Conservation (phyloP, 1,140 invertebrate species). For the Belonocnema kinseyi region DNA sequence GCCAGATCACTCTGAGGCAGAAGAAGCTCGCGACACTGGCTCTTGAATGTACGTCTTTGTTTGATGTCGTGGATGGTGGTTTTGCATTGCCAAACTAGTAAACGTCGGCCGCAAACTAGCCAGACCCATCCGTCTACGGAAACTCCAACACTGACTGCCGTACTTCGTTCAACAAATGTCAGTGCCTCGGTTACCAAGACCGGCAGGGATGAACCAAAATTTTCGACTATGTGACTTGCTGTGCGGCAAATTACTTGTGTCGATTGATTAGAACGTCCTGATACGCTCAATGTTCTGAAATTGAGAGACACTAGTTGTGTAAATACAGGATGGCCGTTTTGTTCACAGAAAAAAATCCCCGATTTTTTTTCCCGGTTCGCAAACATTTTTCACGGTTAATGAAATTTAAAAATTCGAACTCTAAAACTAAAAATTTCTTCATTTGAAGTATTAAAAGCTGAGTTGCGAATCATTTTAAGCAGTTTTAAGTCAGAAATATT, state of each 20-base stretch:
- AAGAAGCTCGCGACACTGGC: conserved; percentile 87
- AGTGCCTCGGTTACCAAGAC: conserved; percentile 92
- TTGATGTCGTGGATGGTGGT: conserved; percentile 65
- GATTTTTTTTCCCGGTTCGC: no score
- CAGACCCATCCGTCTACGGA: conserved; percentile 86
- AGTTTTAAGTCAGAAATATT: no score
- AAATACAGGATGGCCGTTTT: conserved; percentile 32
- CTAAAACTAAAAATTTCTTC: no score
- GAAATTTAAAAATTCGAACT: no score
- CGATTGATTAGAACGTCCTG: conserved; percentile 79
- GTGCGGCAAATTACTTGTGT: conserved; percentile 84
- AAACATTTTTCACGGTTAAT: no score
- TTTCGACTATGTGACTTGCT: conserved; percentile 81
- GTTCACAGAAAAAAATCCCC: no score
- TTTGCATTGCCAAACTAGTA: conserved; percentile 93
- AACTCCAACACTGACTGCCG: conserved; percentile 80
- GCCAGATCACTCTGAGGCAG: conserved; percentile 94
- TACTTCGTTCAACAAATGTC: conserved; percentile 82
- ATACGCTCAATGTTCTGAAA: conserved; percentile 77
- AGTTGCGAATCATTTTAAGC: no score
- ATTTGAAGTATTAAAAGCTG: no score
- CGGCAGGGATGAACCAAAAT: conserved; percentile 87
- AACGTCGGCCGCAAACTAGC: conserved; percentile 89
- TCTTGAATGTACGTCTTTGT: conserved; percentile 71
- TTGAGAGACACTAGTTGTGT: no score